Percentiles rank a stretch among this genome's conserved stretches.
These are phyloP conservation scores for Zoanthus sociatus DNA, from an alignment of 92 coral and sea anemone genomes.

Conservation along the genomic window DNA sequence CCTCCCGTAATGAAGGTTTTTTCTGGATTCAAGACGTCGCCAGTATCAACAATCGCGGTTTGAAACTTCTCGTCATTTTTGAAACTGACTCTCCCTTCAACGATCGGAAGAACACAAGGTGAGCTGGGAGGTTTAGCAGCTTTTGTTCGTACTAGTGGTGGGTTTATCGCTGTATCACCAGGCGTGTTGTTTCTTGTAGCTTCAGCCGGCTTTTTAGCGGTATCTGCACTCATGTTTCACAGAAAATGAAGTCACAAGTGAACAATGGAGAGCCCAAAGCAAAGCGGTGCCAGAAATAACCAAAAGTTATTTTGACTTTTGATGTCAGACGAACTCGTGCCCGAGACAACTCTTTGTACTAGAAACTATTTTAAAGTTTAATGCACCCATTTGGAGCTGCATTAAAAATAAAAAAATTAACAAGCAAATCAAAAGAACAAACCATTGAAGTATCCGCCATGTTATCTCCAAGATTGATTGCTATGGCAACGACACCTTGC, in stretches of 20 bases:
- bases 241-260: background rate
- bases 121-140: slow-evolving; percentile 70
- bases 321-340: background rate
- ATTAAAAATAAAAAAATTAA: background rate
- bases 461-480: slow-evolving; percentile 42
- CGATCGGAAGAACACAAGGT: slow-evolving; percentile 90
- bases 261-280: background rate
- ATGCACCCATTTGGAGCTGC: background rate
- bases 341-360: no score
- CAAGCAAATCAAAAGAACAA: slow-evolving; percentile 7
- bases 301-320: background rate
- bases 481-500: slow-evolving; percentile 23
- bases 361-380: no score
- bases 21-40: slow-evolving; percentile 61
- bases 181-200: slow-evolving; percentile 40
- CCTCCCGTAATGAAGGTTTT: slow-evolving; percentile 72
- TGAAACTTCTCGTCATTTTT: slow-evolving; percentile 58
- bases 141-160: slow-evolving; percentile 73
- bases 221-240: slow-evolving; percentile 77
- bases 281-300: background rate
- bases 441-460: slow-evolving; percentile 69
- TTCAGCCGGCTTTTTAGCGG: slow-evolving; percentile 70
- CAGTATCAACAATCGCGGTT: slow-evolving; percentile 51
- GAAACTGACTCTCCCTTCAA: slow-evolving; percentile 71
- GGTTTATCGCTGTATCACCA: slow-evolving; percentile 51